Evolutionary conservation across 2,888 invertebrate species (phyloP), one percentile per base, ranked within the genome.

Genomic region (Metacarcinus magister): DNA sequence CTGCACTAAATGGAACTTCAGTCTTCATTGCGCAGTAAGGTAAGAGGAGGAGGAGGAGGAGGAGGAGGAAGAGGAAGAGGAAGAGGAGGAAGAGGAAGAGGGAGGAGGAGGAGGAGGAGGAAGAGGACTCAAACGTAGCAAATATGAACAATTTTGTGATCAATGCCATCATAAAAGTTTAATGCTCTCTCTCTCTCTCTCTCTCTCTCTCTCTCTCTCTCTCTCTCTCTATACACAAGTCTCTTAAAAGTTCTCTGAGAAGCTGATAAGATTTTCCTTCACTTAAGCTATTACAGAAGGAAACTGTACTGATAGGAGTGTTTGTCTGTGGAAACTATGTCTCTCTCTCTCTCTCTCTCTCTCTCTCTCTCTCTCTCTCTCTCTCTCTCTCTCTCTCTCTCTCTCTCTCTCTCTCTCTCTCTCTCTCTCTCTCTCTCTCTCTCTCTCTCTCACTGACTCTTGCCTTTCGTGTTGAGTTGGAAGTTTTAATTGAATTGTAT

Each of bases 281-380:
- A 54, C 54, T 54, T 54, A 54, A 54, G 16, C 54, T 54, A 54
- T 54, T 10, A 54, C 54, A 54, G 5, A 16, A 54, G 54, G 8
- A n/a, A 16, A 7, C 54, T 10, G 13, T 54, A 54, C 54, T 54
- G 10, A 54, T 54, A 16, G 10, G 54, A 54, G 54, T 54, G 54
- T 54, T 54, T 54, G 54, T 54, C 54, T 54, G 54, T 54, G 54
- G 54, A 54, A 54, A 54, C 3, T 54, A 54, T 13, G 46, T 4
- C 46, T 10, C 46, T 46, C 46, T 92, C 92, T 23, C 92, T 92
- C 92, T 48, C 92, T 44, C 92, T 48, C 92, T 44, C 92, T 44
- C 92, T 44, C 92, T 23, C 92, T 44, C 92, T 13, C 43, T 92
- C 44, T 60, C 60, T 19, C 60, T 60, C 60, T 19, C 60, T 60